A percentile compares a stretch with the other conserved stretches of the same genome.
Conservation (phyloP, 1,140 invertebrate genomes). For the Ips nitidus region DNA sequence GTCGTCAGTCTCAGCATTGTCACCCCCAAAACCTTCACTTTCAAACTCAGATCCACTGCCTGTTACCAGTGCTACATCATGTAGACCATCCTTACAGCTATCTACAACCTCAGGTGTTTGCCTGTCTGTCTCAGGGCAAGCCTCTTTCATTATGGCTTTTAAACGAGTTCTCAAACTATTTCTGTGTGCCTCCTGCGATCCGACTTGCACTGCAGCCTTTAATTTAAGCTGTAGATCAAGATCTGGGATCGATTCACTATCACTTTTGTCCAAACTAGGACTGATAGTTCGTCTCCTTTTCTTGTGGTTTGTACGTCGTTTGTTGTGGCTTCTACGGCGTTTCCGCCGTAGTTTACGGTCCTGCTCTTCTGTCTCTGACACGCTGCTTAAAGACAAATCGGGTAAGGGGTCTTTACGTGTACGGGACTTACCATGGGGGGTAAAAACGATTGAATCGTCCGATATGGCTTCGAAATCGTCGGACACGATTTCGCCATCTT, state of each 20-base stretch:
- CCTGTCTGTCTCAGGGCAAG: background rate
- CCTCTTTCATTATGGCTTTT: constrained; percentile 32
- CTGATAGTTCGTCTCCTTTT: constrained; percentile 14
- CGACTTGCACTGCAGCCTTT: constrained; percentile 45
- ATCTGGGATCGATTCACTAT: constrained; percentile 26
- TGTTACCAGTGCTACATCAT: background rate
- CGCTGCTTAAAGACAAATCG: constrained; percentile 49
- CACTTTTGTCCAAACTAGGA: constrained; percentile 4
- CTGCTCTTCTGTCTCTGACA: constrained; percentile 41
- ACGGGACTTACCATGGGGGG: constrained; percentile 47
- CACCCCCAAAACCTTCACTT: background rate
- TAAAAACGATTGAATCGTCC: constrained; percentile 43
- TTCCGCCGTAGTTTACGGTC: background rate
- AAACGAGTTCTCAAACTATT: constrained; percentile 41
- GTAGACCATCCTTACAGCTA: too few relatives aligned
- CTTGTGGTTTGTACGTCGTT: constrained; percentile 25
- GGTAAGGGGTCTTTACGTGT: constrained; percentile 45
- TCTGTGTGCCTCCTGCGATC: constrained; percentile 35
- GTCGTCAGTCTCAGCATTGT: background rate
- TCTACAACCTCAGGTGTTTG: background rate
- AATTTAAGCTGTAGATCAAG: constrained; percentile 39
- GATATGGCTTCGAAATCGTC: constrained; percentile 50
- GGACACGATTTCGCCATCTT: constrained; percentile 49
- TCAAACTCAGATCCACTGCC: background rate
- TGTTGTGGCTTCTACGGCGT: constrained; percentile 17